Evolutionary conservation across 2,888 invertebrate genomes (phyloP), one percentile per base, ranked within the genome.

Genomic region (Pandemis cinnamomeana): DNA sequence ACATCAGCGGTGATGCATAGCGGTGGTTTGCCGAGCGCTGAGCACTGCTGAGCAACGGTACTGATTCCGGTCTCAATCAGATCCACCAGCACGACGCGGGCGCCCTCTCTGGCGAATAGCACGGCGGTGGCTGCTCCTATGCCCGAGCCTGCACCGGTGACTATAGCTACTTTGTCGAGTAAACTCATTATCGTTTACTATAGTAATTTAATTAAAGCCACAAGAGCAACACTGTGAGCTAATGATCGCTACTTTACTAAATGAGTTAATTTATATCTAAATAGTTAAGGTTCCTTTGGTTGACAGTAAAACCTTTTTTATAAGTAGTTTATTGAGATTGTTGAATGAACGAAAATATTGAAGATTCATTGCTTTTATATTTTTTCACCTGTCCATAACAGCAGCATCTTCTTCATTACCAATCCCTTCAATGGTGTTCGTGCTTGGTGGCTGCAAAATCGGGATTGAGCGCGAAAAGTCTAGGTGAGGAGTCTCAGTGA

Each of bases 61-160:
- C 76, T 64, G 0, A 86, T 79, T 71, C 86, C 87, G 0, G 51
- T 63, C 74, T 81, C 76, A 55, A 83, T 84, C 63, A 84, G 78
- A n/a, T 83, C 88, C 5, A 84, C 82, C 1, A 86, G 79, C 0
- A 80, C 83, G 2, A 89, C 82, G 7, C 79, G 69, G 0, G 87
- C 84, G 0, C 81, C 81, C 78, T 86, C 82, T 73, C 81, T 85
- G 10, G 85, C 82, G 55, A 89, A 88, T 42, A 77, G 63, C 0
- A 80, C 75, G 0, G 89, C 88, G 0, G 84, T 80, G 0, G 82
- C 82, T 0, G 87, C 89, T 1, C 90, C 90, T 11, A 90, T 89
- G 8, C 89, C 89, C 0, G 88, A 84, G 67, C 87, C 87, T 0
- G 82, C 83, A 0, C 89, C 88, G 0, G 87, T 89, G 0, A 89